Evolutionary conservation across 2,888 invertebrate genomes (phyloP), one percentile per base, ranked within the genome.

Genomic region (Erynnis tages): DNA sequence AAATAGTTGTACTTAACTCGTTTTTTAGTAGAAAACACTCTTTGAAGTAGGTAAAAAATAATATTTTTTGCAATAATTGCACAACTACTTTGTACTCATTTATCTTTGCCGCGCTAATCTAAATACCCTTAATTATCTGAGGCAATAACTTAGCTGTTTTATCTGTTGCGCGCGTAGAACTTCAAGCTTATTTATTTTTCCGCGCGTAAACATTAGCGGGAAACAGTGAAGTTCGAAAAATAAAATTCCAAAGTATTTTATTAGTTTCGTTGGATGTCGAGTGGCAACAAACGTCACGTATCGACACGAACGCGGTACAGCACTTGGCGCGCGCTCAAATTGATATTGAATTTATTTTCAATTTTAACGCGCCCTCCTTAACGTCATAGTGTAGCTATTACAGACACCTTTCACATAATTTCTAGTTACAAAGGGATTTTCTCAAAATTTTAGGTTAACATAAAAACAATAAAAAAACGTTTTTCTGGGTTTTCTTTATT

Each of bases 281-380:
- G 85, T 82, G 82, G 76, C 67, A 70, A 72, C 73, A 78, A 75
- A 75, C 83, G 84, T 82, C 82, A 76, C 76, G 79, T 79, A 84
- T 83, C 86, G 83, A 79, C 79, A 77, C 75, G 66, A 71, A 67
- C 74, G 69, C 74, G 75, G 73, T 76, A 75, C 78, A 76, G 71
- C 82, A 82, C 87, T 89, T 89, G 89, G 89, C 88, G 69, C 84
- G 73, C 71, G 86, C 84, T 89, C 88, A 89, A 89, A 89, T 89
- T 88, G 87, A 87, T 88, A 89, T 88, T 87, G 88, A 83, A 89
- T 89, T 89, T 88, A 89, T 88, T 89, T 88, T 88, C 82, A 88
- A 88, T 86, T 89, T 88, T 87, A 88, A 84, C 84, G 85, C 84
- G 86, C 84, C 82, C 88, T 89, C 84, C 84, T 86, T 87, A 74